Evolutionary conservation across 1,140 invertebrate species (phyloP), one percentile per base, ranked within the genome.

Genomic region (Ceratitis capitata): DNA sequence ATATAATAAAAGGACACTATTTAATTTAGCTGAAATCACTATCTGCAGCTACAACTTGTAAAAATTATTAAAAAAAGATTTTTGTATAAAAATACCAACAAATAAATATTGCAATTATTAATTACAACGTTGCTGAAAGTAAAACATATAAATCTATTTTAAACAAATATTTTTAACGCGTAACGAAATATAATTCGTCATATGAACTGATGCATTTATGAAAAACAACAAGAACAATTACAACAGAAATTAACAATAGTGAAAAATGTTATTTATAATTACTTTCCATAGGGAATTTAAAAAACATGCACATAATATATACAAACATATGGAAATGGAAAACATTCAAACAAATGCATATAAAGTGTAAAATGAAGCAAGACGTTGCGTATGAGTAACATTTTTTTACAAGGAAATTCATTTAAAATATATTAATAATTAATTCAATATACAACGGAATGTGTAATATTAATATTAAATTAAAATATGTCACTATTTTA

Each of bases 121-220:
- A 1, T 23, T 10, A 45, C 42, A 78, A 23, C 14, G 3, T 19
- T 39, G 61, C 61, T 69, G 61, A 69, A 69, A 69, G 35, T 29
- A 10, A n/a, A 53, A 53, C 19, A n/a, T n/a, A n/a, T 53, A 69
- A 32, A 69, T 69, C 19, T 32, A 35, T 35, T 35, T 39, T 16
- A 35, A 69, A 16, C n/a, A n/a, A 16, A 23, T 78, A 45, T 45
- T 45, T 53, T 78, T 78, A 78, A 42, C 35, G n/a, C 42, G 7
- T 45, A 78, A 26, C 19, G 69, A 23, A 78, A 78, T 19, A n/a
- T n/a, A 78, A 78, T 23, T 23, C 61, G 61, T 39, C 56, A 35
- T 47, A 49, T 64, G 82, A 86, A 86, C 85, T 86, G 85, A 86
- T 86, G 85, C 85, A 86, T 86, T 86, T 58, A 83, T n/a, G 45